phyloP scores from a whole-genome alignment of 2,888 invertebrate genomes.

The Nemapogon koenigi region DNA sequence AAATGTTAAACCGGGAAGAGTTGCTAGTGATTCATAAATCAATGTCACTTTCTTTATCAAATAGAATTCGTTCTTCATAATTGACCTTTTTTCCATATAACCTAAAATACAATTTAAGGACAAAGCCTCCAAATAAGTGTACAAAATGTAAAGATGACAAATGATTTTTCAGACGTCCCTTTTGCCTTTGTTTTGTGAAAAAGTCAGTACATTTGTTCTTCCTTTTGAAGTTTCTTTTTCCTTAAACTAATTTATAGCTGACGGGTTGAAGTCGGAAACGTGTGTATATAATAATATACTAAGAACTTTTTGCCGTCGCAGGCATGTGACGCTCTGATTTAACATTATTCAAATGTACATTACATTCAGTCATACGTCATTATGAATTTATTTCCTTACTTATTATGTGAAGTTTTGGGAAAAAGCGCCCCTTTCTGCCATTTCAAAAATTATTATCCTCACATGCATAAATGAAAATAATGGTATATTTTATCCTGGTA shows the following conservation, averaged over 20 bases:
- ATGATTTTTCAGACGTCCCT: constrained; percentile 4
- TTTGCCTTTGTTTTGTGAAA: constrained; percentile 6
- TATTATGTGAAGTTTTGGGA: too few species aligned
- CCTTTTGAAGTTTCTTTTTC: constrained; percentile 3
- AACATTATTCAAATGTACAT: constrained; percentile 8
- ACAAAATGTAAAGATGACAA: constrained; percentile 9
- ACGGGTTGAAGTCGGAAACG: neutral
- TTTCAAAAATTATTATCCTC: too few species aligned
- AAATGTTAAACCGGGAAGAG: too few species aligned
- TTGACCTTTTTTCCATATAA: too few species aligned
- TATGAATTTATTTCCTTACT: neutral
- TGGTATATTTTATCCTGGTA: too few species aligned
- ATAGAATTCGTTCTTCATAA: too few species aligned
- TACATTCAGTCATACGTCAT: neutral
- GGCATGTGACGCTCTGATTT: constrained; percentile 4
- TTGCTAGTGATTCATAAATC: too few species aligned
- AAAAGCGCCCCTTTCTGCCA: too few species aligned
- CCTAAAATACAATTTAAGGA: too few species aligned
- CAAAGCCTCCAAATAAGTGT: constrained; percentile 3
- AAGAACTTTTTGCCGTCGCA: neutral
- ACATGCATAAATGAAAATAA: too few species aligned
- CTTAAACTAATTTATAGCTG: constrained; percentile 8
- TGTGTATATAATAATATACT: neutral
- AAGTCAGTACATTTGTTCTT: constrained; percentile 2
- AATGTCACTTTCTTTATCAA: too few species aligned